Percentiles rank a stretch among this genome's conserved stretches.
Conservation (phyloP, 2,888 invertebrate genomes). For the Drosophila birchii region DNA sequence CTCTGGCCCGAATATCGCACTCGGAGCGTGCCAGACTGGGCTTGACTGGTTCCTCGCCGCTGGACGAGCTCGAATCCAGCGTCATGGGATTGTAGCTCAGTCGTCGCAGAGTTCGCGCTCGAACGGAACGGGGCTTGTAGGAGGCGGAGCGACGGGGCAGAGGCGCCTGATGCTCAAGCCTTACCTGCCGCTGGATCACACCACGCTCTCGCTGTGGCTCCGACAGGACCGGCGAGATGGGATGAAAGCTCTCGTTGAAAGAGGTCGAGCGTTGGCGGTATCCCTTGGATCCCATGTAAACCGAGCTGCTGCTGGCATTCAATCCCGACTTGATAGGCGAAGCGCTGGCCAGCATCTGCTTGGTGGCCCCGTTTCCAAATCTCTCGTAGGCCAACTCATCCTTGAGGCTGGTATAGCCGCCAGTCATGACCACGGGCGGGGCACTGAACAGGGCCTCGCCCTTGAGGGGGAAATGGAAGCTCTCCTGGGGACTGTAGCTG, state of each 20-base stretch:
- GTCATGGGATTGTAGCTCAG: conserved; percentile 87
- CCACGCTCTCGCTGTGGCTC: conserved; percentile 70
- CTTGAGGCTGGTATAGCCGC: conserved; percentile 70
- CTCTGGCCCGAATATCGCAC: conserved; percentile 85
- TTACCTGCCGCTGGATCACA: conserved; percentile 31
- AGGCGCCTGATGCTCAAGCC: conserved; percentile 42
- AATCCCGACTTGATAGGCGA: conserved; percentile 80
- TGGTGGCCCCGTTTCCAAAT: conserved; percentile 65
- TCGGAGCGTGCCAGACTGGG: conserved; percentile 86
- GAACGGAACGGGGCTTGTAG: conserved; percentile 85
- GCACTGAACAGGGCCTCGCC: conserved; percentile 62
- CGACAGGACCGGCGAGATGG: conserved; percentile 81
- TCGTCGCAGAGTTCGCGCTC: conserved; percentile 86
- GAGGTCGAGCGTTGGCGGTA: conserved; percentile 85
- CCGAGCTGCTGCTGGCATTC: conserved; percentile 76
- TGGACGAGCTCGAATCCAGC: conserved; percentile 86
- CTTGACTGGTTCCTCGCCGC: conserved; percentile 85
- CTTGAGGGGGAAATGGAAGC: conserved; percentile 70
- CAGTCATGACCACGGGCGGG: conserved; percentile 67
- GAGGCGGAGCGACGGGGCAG: conserved; percentile 64
- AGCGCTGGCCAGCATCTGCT: conserved; percentile 70
- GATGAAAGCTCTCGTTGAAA: conserved; percentile 85
- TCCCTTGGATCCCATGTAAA: conserved; percentile 71
- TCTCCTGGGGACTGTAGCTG: conserved; percentile 84
- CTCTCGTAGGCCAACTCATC: conserved; percentile 74